Evolutionary conservation across 2,797 vertebrate species (phyloP).

Genomic region (Helostoma temminkii): DNA sequence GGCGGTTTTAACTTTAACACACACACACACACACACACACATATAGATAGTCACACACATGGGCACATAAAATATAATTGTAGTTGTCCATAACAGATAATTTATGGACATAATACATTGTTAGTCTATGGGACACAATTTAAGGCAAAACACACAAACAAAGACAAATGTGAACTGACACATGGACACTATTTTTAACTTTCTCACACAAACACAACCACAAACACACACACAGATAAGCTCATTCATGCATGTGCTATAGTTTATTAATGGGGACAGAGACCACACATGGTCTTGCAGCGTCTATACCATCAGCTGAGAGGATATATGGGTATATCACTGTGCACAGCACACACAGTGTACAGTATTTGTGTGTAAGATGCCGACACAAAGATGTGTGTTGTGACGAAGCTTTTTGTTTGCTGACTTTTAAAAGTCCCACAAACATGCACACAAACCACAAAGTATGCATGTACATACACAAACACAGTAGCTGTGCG

Average conservation of each 20-base stretch:
- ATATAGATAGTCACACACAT: conserved; percentile 10
- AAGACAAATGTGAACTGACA: not conserved
- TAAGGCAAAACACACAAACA: conserved; percentile 1
- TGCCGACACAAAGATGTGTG: conserved; percentile 3
- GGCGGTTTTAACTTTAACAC: conserved; percentile 46
- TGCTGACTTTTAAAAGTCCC: conserved; percentile 43
- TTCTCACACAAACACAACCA: conserved; percentile 17
- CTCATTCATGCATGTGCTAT: conserved; percentile 55
- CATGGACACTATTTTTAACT: conserved; percentile 20
- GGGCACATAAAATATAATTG: conserved; percentile 5
- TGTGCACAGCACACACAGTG: not conserved
- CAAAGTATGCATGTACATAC: conserved; percentile 6
- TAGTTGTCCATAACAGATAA: not conserved
- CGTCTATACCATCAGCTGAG: not conserved
- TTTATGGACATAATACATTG: too few relatives aligned
- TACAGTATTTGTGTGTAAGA: conserved; percentile 3
- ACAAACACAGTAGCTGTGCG: conserved; percentile 23
- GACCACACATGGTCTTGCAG: conserved; percentile 31
- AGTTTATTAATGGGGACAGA: conserved; percentile 72
- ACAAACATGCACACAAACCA: conserved; percentile 16
- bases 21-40: not conserved
- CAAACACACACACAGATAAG: conserved; percentile 25
- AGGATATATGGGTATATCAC: conserved; percentile 2
- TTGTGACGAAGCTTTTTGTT: conserved; percentile 59
- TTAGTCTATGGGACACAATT: not conserved